Percentiles rank a stretch among this genome's conserved stretches.
Conservation (phyloP, 1,140 invertebrate genomes). For the Diprion similis region DNA sequence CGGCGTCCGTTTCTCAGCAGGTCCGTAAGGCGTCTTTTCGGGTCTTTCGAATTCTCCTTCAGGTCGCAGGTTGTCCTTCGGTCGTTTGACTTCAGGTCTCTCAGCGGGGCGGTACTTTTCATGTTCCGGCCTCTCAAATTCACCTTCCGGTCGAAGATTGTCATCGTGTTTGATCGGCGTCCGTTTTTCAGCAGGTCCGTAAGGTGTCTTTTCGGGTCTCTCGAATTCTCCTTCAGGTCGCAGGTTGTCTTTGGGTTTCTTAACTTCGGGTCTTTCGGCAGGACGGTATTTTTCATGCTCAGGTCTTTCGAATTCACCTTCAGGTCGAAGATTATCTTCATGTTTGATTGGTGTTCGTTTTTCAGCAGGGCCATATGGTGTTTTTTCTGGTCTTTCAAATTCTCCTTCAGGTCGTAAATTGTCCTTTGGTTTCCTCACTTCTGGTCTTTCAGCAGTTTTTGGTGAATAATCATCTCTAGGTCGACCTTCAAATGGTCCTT, state of each 20-base stretch:
- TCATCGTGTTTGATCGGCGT: constrained; percentile 53
- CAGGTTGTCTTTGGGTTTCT: constrained; percentile 64
- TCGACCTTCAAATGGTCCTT: constrained; percentile 56
- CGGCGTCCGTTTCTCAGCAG: constrained; percentile 34
- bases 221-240: constrained; percentile 64
- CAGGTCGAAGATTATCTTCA: constrained; percentile 67
- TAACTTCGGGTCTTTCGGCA: constrained; percentile 52
- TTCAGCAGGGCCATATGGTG: constrained; percentile 41
- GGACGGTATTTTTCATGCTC: constrained; percentile 53
- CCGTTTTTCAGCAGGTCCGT: too few relatives aligned
- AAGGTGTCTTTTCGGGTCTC: constrained; percentile 53
- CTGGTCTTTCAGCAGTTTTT: constrained; percentile 64
- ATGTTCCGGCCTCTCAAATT: constrained; percentile 56
- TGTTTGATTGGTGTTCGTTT: constrained; percentile 37
- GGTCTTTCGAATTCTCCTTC: constrained; percentile 72
- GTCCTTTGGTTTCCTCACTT: constrained; percentile 65
- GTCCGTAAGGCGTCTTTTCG: constrained; percentile 39
- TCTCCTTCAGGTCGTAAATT: constrained; percentile 72
- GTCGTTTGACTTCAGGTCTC: constrained; percentile 66
- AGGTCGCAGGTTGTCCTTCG: constrained; percentile 65
- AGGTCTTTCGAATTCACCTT: constrained; percentile 66
- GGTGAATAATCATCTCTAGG: constrained; percentile 50
- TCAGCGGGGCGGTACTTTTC: constrained; percentile 59
- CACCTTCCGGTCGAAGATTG: constrained; percentile 57
- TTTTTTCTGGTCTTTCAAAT: constrained; percentile 61